Conservation (phyloP, 1,140 invertebrate genomes). For the Popillia japonica region DNA sequence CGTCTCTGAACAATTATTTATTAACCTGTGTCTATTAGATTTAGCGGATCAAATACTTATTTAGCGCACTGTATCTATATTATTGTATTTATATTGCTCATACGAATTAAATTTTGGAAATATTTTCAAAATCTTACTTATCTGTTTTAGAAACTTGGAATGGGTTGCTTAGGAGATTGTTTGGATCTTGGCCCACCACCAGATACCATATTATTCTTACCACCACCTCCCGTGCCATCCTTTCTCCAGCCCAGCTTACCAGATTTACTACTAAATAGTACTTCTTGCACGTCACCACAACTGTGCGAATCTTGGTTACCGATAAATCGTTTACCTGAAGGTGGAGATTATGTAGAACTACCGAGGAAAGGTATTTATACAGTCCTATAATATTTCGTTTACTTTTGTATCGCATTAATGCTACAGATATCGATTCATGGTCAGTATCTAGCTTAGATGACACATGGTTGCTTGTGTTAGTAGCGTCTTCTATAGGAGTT, state of each 20-base stretch:
- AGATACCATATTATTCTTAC: slow-evolving; percentile 78
- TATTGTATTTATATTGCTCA: too few relatives aligned
- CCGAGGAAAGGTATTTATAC: slow-evolving; percentile 70
- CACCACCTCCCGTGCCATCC: slow-evolving; percentile 80
- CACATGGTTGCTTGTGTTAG: slow-evolving; percentile 81
- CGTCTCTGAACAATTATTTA: too few relatives aligned
- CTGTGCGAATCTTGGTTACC: slow-evolving; percentile 52
- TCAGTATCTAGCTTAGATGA: slow-evolving; percentile 69
- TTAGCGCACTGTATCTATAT: too few relatives aligned
- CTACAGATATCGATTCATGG: slow-evolving; percentile 56
- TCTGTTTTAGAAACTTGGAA: slow-evolving; percentile 38
- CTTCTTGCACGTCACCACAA: slow-evolving; percentile 62
- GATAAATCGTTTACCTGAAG: slow-evolving; percentile 45
- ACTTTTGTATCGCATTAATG: slow-evolving; percentile 17
- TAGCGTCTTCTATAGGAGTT: slow-evolving; percentile 80
- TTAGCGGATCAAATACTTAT: too few relatives aligned
- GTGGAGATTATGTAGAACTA: slow-evolving; percentile 77
- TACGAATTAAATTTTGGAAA: neutral
- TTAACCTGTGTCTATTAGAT: too few relatives aligned
- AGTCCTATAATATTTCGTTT: neutral
- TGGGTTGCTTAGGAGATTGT: slow-evolving; percentile 65
- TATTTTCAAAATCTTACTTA: neutral
- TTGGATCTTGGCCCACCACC: slow-evolving; percentile 81
- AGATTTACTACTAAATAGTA: slow-evolving; percentile 62
- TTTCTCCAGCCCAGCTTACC: slow-evolving; percentile 67